phyloP scores from a whole-genome alignment of 2,797 vertebrate genomes.

The Gila robusta region DNA sequence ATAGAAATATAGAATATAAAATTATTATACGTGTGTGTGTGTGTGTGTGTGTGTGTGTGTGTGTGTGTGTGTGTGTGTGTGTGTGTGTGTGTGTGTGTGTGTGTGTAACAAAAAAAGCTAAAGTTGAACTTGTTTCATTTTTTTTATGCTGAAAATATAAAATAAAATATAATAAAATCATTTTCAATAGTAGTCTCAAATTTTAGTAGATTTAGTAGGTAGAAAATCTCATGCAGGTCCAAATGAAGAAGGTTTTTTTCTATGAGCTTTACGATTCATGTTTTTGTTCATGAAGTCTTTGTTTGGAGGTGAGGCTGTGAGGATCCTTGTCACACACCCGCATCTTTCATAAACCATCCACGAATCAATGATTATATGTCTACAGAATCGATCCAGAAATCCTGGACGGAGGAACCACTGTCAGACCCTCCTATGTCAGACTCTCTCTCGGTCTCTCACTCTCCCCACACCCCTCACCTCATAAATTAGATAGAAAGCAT shows the following conservation, averaged over 20 bases:
- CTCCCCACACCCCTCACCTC: conserved; percentile 37
- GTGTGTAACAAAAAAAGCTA: background rate
- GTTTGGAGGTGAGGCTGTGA: conserved; percentile 38
- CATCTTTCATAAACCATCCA: conserved; percentile 49
- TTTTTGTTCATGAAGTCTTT: conserved; percentile 29
- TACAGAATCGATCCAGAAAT: conserved; percentile 60
- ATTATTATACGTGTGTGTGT: no score
- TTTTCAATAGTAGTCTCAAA: background rate
- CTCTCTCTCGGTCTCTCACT: conserved; percentile 8
- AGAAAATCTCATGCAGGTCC: background rate
- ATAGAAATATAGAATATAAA: no score
- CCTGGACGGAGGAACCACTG: conserved; percentile 46
- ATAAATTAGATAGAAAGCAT: conserved; percentile 59
- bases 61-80: no score
- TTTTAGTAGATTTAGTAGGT: background rate
- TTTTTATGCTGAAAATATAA: background rate
- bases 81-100: no score
- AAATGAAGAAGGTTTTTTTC: background rate
- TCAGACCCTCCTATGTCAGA: conserved; percentile 43
- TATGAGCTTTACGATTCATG: background rate
- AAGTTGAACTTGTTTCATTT: background rate
- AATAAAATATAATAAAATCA: background rate
- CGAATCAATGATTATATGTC: conserved; percentile 61
- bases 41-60: no score
- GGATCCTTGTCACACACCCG: conserved; percentile 29